phyloP scores from a whole-genome alignment of 2,113 vertebrate genomes.

The Chloebia gouldiae region DNA sequence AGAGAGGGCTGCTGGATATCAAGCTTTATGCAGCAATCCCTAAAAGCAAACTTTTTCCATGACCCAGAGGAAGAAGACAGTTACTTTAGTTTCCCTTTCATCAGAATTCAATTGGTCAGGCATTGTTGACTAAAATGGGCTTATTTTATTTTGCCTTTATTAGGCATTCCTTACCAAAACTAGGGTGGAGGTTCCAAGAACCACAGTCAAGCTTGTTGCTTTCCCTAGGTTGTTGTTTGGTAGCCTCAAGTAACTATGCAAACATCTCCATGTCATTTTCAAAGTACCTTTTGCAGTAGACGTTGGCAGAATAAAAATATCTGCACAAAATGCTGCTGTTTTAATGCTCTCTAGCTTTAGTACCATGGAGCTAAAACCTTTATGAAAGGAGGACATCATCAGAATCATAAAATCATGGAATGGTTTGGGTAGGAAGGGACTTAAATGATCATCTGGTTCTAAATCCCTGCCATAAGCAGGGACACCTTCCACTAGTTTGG shows the following conservation, averaged over 20 bases:
- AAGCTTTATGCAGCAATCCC: background rate
- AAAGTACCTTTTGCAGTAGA: background rate
- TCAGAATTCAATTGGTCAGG: background rate
- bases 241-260: background rate
- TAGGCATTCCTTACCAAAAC: background rate
- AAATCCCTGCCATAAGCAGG: background rate
- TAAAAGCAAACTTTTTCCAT: background rate
- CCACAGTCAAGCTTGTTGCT: background rate
- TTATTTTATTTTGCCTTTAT: background rate
- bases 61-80: slow-evolving; percentile 48
- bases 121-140: background rate
- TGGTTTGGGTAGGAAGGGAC: background rate
- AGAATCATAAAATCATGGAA: background rate
- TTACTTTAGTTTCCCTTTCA: background rate
- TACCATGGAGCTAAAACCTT: background rate
- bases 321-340: background rate
- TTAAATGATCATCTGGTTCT: background rate
- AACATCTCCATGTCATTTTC: background rate
- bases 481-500: background rate
- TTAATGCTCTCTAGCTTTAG: background rate
- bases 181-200: background rate
- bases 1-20: background rate
- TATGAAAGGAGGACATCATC: background rate
- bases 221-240: background rate
- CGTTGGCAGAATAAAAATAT: background rate